Percentiles rank a stretch among this genome's conserved stretches.
phyloP scores from a whole-genome alignment of 2,113 vertebrate genomes.

The Gymnocephalus cernua region DNA sequence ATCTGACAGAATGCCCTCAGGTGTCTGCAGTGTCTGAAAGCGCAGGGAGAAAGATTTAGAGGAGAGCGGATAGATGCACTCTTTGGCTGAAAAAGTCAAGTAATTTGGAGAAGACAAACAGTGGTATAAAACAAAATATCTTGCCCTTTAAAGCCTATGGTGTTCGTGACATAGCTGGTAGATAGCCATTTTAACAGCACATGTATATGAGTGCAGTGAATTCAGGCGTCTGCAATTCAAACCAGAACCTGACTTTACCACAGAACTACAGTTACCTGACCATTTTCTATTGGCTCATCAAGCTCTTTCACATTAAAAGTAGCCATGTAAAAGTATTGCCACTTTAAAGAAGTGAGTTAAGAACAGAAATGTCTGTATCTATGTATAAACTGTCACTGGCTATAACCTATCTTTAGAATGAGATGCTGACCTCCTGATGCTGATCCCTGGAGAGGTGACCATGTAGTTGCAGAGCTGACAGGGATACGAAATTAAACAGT shows the following conservation, averaged over 20 bases:
- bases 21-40: conserved; percentile 55
- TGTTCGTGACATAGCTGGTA: conserved; percentile 21
- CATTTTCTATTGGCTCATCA: too few species aligned
- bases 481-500: conserved; percentile 16
- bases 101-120: conserved; percentile 52
- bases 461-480: conserved; percentile 12
- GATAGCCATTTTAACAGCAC: conserved; percentile 11
- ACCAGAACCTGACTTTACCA: neutral
- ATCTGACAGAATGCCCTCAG: conserved; percentile 71
- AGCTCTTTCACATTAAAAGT: neutral
- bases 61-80: conserved; percentile 36
- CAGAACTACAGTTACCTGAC: neutral
- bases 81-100: conserved; percentile 63
- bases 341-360: neutral
- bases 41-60: conserved; percentile 27
- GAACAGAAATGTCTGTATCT: neutral
- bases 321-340: neutral
- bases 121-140: conserved; percentile 42
- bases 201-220: too few species aligned
- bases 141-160: conserved; percentile 39
- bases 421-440: conserved; percentile 11
- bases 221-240: neutral
- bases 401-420: neutral
- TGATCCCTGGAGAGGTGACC: conserved; percentile 6
- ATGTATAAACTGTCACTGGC: neutral